Base-by-base conservation (phyloP, 1,140 invertebrate genomes). In the Caenorhabditis brenneri region DNA sequence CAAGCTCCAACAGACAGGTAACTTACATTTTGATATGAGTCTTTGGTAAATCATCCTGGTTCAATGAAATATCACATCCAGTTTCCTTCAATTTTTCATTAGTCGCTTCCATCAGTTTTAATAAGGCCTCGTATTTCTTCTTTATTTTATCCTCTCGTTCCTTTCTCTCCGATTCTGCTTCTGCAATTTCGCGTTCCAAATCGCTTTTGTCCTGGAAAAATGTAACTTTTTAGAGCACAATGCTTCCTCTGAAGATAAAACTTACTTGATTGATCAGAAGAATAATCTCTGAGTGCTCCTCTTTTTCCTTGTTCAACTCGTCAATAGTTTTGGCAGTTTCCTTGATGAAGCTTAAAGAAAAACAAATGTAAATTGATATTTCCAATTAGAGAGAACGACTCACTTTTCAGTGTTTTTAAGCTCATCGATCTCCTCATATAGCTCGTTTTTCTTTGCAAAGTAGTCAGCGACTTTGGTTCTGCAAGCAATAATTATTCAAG, bases 251-350 rank as follows among this genome's bases (percentile, higher is more conserved):
- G n/a, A n/a, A n/a, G n/a, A n/a, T n/a, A n/a, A n/a, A n/a, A n/a
- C n/a, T n/a, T n/a, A n/a, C n/a, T n/a, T n/a, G n/a, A n/a, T n/a
- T n/a, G n/a, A n/a, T n/a, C n/a, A n/a, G n/a, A n/a, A n/a, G 85
- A 46, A 86, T 86, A 39, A 86, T 86, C n/a, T 85, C 85, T 12
- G 85, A 84, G 22, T 86, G 85, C 36, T 83, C 85, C 15, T 86
- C 85, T n/a, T 84, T 80, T 29, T 86, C 85, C 9, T 80, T 79
- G 42, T 86, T 83, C 51, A 86, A 74, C 15, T 86, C 85, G 7
- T 78, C 79, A 27, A 85, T 86, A 1, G 83, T 84, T 24, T 78
- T 80, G 1, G 79, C 36, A 10, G 55, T 86, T 39, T 86, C 85
- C 10, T 27, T 36, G 19, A 86, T 79, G 22, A 81, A 74, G 33